Conservation (phyloP, 2,797 vertebrate species). For the Labroides dimidiatus region DNA sequence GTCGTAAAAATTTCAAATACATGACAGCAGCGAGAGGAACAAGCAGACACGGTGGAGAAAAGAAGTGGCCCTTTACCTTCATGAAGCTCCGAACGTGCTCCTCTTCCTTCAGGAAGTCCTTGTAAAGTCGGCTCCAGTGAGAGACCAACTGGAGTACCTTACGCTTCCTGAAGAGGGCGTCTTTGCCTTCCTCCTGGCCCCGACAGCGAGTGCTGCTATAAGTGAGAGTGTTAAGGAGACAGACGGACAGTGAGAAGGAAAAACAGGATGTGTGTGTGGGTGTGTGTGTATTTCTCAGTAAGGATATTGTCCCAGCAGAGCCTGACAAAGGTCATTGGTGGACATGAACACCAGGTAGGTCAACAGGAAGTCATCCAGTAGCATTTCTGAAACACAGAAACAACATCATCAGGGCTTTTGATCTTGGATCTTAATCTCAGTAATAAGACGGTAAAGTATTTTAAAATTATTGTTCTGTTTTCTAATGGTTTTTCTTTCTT, state of each 20-base stretch:
- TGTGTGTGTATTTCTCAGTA: slow-evolving; percentile 40
- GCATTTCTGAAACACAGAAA: slow-evolving; percentile 89
- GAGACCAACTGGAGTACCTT: slow-evolving; percentile 96
- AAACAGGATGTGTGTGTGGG: not conserved
- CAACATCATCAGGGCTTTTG: not conserved
- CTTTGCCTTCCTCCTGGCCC: slow-evolving; percentile 92
- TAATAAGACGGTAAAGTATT: no score
- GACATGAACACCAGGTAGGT: slow-evolving; percentile 99
- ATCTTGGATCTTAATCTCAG: no score
- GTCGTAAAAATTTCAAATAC: slow-evolving; percentile 1
- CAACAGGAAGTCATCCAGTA: slow-evolving; percentile 96
- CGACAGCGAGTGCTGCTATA: slow-evolving; percentile 93
- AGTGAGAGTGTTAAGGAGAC: slow-evolving; percentile 83
- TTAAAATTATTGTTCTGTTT: not conserved
- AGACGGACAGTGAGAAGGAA: slow-evolving; percentile 13
- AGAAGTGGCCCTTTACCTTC: slow-evolving; percentile 84
- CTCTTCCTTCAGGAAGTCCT: slow-evolving; percentile 95
- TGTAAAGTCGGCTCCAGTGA: slow-evolving; percentile 96
- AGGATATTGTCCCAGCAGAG: slow-evolving; percentile 98
- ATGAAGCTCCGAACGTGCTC: slow-evolving; percentile 96
- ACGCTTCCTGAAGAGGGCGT: slow-evolving; percentile 93
- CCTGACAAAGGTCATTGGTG: slow-evolving; percentile 95
- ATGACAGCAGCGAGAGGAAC: not conserved
- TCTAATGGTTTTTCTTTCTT: not conserved
- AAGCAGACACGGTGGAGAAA: not conserved